These are phyloP conservation scores for Sebastes itinus DNA, from an alignment of 2,797 vertebrate genomes.

Conservation along the genomic window DNA sequence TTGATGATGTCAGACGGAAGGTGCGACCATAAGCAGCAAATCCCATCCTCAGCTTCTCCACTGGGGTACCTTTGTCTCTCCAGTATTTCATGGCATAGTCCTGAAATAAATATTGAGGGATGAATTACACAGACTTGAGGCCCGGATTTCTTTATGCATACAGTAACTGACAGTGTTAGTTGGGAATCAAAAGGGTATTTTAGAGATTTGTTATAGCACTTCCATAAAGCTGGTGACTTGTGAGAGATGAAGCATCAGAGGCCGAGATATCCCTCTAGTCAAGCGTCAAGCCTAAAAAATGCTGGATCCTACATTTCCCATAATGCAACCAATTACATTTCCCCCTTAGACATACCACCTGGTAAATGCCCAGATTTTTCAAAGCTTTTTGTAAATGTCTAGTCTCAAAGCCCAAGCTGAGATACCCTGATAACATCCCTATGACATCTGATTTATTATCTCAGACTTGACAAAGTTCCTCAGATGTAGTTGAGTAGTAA, in stretches of 20 bases:
- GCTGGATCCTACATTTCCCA: neutral
- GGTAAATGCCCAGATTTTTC: neutral
- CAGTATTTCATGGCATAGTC: constrained; percentile 86
- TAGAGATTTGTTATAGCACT: neutral
- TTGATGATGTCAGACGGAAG: constrained; percentile 73
- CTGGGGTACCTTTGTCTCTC: constrained; percentile 81
- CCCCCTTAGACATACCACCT: neutral
- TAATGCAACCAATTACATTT: neutral
- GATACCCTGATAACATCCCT: neutral
- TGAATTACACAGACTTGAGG: neutral
- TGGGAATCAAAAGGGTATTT: neutral
- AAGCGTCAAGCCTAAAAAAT: neutral
- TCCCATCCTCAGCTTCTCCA: constrained; percentile 85
- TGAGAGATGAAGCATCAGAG: neutral
- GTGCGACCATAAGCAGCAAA: constrained; percentile 85
- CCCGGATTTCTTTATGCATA: neutral
- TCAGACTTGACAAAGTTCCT: neutral
- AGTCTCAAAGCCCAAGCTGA: neutral
- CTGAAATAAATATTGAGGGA: constrained; percentile 41
- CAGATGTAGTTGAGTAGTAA: neutral
- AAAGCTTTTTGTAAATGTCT: neutral
- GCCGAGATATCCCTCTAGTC: neutral
- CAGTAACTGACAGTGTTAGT: neutral
- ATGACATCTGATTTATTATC: neutral
- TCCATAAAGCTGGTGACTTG: neutral